These are phyloP conservation scores for Strigamia maritima DNA, from an alignment of 2,888 invertebrate species.

Conservation along the genomic window DNA sequence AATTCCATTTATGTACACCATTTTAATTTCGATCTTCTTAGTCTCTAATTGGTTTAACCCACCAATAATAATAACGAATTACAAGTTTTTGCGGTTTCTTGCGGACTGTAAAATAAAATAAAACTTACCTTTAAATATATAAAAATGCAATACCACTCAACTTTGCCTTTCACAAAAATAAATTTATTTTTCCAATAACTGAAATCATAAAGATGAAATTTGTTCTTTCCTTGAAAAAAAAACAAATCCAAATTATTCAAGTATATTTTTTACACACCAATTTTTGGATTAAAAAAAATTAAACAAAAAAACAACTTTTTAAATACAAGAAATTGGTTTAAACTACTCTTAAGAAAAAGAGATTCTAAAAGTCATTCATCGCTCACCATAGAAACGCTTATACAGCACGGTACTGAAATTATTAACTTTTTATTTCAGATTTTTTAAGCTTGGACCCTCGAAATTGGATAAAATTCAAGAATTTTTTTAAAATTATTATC, in stretches of 20 bases:
- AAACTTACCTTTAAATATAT: too few relatives aligned
- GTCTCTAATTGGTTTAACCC: too few relatives aligned
- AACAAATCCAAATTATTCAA: neutral
- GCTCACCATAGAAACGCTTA: neutral
- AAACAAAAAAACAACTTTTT: neutral
- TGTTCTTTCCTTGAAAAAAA: neutral
- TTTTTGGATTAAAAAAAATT: neutral
- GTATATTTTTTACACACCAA: neutral
- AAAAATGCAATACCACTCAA: neutral
- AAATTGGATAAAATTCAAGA: neutral
- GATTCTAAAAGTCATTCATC: constrained; percentile 18
- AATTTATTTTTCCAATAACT: neutral
- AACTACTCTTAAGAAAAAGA: constrained; percentile 16
- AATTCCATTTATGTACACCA: too few relatives aligned
- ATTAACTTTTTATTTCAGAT: neutral
- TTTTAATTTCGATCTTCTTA: too few relatives aligned
- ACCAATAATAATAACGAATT: too few relatives aligned
- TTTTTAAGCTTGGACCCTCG: constrained; percentile 21
- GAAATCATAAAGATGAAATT: neutral
- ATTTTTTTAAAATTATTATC: neutral
- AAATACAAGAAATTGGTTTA: neutral
- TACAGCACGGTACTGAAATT: neutral
- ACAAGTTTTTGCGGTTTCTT: too few relatives aligned
- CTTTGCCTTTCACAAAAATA: constrained; percentile 33
- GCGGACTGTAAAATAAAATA: too few relatives aligned